Conservation (phyloP, 2,797 vertebrate genomes). For the Glossophaga mutica region DNA sequence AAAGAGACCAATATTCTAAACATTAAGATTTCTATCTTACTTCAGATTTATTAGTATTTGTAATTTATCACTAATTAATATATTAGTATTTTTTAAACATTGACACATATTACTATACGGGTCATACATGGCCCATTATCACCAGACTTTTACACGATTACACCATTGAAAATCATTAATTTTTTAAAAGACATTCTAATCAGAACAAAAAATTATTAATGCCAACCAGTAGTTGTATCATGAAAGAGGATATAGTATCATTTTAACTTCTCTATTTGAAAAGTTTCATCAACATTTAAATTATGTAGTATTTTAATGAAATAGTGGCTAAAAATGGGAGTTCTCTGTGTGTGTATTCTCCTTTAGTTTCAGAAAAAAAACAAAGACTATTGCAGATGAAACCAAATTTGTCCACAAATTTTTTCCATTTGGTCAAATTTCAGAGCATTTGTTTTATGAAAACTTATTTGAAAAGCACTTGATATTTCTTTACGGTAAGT, state of each 20-base stretch:
- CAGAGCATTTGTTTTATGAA: conserved; percentile 3
- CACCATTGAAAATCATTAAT: conserved; percentile 13
- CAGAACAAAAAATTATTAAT: not conserved
- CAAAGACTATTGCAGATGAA: conserved; percentile 3
- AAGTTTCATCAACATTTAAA: conserved; percentile 23
- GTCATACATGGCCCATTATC: not conserved
- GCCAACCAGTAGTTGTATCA: not conserved
- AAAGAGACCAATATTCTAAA: not conserved
- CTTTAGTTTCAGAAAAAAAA: conserved; percentile 35
- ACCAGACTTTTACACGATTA: not conserved
- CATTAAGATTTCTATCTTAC: not conserved
- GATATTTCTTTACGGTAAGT: conserved; percentile 38
- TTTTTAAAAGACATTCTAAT: not conserved
- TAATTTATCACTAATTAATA: conserved; percentile 1
- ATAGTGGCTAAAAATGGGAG: not conserved
- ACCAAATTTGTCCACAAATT: conserved; percentile 21
- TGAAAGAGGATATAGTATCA: not conserved
- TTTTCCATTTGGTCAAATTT: conserved; percentile 40
- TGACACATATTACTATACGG: not conserved
- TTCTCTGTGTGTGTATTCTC: not conserved
- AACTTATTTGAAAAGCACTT: conserved; percentile 22
- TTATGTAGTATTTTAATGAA: conserved; percentile 21
- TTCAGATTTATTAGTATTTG: not conserved
- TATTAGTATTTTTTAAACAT: not conserved
- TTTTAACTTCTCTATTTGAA: conserved; percentile 40